Evolutionary conservation across 2,888 invertebrate genomes (phyloP), one percentile per base, ranked within the genome.

Genomic region (Malachius bipustulatus): DNA sequence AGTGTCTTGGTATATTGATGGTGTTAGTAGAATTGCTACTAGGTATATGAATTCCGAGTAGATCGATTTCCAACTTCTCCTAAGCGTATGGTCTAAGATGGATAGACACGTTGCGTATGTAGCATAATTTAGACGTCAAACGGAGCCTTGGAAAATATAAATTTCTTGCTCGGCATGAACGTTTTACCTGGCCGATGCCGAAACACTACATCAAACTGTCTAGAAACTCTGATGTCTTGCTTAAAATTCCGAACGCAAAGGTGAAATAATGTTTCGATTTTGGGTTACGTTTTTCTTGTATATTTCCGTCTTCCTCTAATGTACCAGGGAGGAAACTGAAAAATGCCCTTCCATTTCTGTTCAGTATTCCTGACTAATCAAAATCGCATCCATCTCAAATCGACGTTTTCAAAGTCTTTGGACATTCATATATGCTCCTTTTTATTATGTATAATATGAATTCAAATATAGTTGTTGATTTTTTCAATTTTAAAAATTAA

Each of bases 171-270:
- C 34, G 31, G 26, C 34, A 34, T 41, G 37, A 43, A 39, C 41
- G 39, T 46, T 47, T 43, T 38, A 53, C 51, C 52, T 51, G 47
- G 46, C 47, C 48, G 42, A 51, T 46, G 46, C 47, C 48, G 42
- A 47, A 48, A 45, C 47, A 50, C 50, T 54, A 52, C 47, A 54
- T 54, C 54, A 54, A 52, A 48, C 54, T 54, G 54, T 52, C 54
- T 47, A 36, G 43, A 46, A 54, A 48, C 46, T 49, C 46, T 39
- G 47, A 51, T 48, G 49, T 49, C 50, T 52, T 50, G 48, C 46
- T 51, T 50, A 47, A 46, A 43, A 51, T 52, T 50, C 51, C 36
- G 36, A 36, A 36, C 48, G 41, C 46, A 43, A 41, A 33, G 16
- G 29, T 3, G 36, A 38, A 41, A 31, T 31, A 14, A 8, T 8